These are phyloP conservation scores for Cottoperca gobio DNA, from an alignment of 2,797 vertebrate species.

Conservation along the genomic window DNA sequence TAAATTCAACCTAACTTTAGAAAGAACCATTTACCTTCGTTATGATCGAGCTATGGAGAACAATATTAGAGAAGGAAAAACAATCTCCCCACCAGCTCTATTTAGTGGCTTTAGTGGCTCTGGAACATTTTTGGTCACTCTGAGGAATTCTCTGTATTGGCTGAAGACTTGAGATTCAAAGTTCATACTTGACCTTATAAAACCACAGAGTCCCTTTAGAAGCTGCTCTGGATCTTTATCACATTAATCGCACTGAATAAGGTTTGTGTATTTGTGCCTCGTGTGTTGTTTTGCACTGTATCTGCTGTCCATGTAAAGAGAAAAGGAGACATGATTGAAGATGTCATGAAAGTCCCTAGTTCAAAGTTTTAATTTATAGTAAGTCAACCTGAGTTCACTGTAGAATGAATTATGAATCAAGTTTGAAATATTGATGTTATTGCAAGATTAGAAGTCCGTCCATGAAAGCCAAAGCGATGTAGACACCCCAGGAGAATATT, in stretches of 20 bases:
- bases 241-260: not conserved
- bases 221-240: not conserved
- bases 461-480: not conserved
- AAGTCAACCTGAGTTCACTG: constrained; percentile 19
- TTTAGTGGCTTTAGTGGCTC: too few relatives aligned
- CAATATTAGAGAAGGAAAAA: too few relatives aligned
- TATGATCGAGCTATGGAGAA: too few relatives aligned
- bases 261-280: not conserved
- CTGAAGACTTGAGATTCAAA: not conserved
- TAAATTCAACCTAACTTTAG: too few relatives aligned
- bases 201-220: not conserved
- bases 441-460: constrained; percentile 4
- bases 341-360: not conserved
- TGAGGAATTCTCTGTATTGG: too few relatives aligned
- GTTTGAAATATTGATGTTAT: constrained; percentile 11
- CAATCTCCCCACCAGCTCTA: too few relatives aligned
- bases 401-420: constrained; percentile 5
- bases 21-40: too few relatives aligned
- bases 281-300: too few relatives aligned
- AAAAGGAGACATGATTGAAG: not conserved
- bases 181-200: not conserved
- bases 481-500: constrained; percentile 17
- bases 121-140: too few relatives aligned
- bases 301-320: too few relatives aligned
- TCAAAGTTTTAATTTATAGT: not conserved